Evolutionary conservation across 2,888 invertebrate genomes (phyloP).

Genomic region (Epicampocera succincta): DNA sequence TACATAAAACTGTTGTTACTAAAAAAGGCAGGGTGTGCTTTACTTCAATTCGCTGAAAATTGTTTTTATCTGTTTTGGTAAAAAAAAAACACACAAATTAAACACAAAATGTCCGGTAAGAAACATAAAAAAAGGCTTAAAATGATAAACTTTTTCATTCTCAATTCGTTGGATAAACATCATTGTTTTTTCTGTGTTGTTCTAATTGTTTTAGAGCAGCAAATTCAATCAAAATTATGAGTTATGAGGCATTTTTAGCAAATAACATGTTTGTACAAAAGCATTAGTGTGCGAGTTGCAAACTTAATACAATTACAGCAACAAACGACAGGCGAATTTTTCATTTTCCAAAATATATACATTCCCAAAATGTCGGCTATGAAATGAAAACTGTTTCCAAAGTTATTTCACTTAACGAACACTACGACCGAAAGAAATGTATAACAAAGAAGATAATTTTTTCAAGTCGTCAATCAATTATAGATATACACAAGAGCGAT

Average conservation of each 20-base stretch:
- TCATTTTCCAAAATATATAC: neutral
- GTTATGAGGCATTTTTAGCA: slow-evolving; percentile 30
- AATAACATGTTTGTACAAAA: neutral
- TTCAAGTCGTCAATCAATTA: too few species aligned
- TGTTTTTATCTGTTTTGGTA: slow-evolving; percentile 44
- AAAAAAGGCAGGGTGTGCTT: slow-evolving; percentile 60
- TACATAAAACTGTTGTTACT: slow-evolving; percentile 46
- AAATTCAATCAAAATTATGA: slow-evolving; percentile 39
- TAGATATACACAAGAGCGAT: too few species aligned
- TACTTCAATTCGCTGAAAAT: slow-evolving; percentile 32
- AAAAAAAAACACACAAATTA: neutral
- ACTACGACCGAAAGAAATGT: too few species aligned
- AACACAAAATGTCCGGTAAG: slow-evolving; percentile 31
- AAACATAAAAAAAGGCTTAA: slow-evolving; percentile 31
- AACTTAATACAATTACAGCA: slow-evolving; percentile 4
- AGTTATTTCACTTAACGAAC: neutral
- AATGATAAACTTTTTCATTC: neutral
- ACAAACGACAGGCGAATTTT: neutral
- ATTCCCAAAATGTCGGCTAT: neutral
- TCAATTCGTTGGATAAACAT: neutral
- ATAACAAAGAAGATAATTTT: too few species aligned
- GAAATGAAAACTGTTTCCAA: neutral
- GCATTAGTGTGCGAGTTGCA: neutral
- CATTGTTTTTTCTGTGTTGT: slow-evolving; percentile 36
- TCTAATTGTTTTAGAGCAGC: slow-evolving; percentile 19